Evolutionary conservation across 37 sponge, comb jelly and placozoan species (phyloP).

Genomic region (Geodia barretti): DNA sequence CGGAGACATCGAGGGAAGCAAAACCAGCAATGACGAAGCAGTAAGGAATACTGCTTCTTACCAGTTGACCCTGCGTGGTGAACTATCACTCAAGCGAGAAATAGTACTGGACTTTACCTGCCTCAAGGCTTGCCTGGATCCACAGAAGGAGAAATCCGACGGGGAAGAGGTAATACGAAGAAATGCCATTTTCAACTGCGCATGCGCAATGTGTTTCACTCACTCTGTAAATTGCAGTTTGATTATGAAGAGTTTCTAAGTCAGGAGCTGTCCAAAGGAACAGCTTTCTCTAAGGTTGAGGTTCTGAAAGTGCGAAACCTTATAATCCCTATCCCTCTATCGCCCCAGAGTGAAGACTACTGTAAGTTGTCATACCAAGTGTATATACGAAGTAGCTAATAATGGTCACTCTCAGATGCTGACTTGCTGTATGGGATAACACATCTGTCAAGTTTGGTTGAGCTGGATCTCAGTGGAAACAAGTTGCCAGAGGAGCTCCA

Average conservation of each 20-base stretch:
- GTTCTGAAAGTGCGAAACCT: conserved; percentile 21
- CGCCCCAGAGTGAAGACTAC: background rate
- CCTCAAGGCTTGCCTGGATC: conserved; percentile 53
- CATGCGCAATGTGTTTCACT: background rate
- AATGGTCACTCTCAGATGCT: conserved; percentile 4
- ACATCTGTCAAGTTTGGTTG: conserved; percentile 37
- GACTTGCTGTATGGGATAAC: conserved; percentile 19
- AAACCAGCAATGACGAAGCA: background rate
- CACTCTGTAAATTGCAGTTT: no score
- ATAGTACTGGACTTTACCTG: conserved; percentile 47
- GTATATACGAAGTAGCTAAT: background rate
- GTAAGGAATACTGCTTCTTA: background rate
- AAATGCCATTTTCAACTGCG: background rate
- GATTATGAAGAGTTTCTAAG: conserved; percentile 33
- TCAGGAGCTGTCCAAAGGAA: background rate
- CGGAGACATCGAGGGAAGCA: background rate
- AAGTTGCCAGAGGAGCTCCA: conserved; percentile 24
- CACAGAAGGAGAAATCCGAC: conserved; percentile 1
- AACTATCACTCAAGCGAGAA: conserved; percentile 13
- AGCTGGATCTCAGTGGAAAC: conserved; percentile 40
- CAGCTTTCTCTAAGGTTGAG: conserved; percentile 6
- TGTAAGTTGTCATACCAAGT: background rate
- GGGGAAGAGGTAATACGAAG: conserved; percentile 14
- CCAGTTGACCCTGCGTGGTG: background rate
- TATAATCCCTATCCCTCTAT: background rate